Evolutionary conservation across 1,140 invertebrate species (phyloP), one percentile per base, ranked within the genome.

Genomic region (Andricus grossulariae): DNA sequence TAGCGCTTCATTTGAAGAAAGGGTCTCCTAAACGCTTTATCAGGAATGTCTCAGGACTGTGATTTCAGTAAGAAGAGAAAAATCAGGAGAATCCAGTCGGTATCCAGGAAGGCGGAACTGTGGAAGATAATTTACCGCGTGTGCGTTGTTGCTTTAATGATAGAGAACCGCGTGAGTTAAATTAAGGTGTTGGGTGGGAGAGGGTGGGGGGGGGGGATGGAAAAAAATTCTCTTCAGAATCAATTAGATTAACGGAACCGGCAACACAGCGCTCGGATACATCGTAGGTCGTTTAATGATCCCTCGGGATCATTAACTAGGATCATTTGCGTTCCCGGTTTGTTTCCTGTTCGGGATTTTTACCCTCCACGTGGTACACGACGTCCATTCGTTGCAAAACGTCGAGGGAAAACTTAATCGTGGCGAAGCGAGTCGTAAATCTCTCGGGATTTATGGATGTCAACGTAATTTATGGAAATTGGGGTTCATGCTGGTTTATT

Each of bases 221-320:
- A 39, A 39, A 66, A 21, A 66, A 66, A 66, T 12, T 32, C 21
- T 39, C 25, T 13, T 15, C 13, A 3, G 21, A 60, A 60, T 60
- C 57, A 60, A 60, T 60, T 60, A 60, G 57, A 60, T 60, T 60
- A 60, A 60, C 57, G 57, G 57, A 60, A 10, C 57, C 19, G 25
- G 19, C 21, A 60, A 57, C 54, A 18, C 54, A 57, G 11, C 54
- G 21, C 54, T 21, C 16, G 13, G 18, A 21, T 57, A 57, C 10
- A 57, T 57, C 11, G 18, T 12, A 39, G 57, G 57, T 15, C 21
- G 12, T 60, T 60, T 60, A 60, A 60, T 60, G 57, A 60, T 60
- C 19, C 21, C 21, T 4, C 13, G 21, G 57, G 57, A 32, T 60
- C 21, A 60, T 60, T 60, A 60, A 60, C 57, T 39, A n/a, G 11